Percentiles rank a stretch among this genome's conserved stretches.
Evolutionary conservation across 2,797 vertebrate genomes (phyloP).

Genomic region (Gallinago solitaria): DNA sequence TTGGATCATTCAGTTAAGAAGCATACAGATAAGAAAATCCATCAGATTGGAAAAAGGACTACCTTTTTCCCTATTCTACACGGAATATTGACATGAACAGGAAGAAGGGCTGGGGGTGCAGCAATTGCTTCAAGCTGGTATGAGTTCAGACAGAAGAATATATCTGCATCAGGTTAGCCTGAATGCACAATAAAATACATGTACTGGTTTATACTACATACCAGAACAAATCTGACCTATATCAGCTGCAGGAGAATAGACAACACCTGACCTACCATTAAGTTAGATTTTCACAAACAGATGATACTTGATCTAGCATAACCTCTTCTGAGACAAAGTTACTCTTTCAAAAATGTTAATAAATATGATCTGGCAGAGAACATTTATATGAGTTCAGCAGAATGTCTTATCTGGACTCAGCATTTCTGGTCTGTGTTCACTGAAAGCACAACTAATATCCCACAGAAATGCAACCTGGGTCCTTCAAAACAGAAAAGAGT

Average conservation of each 20-base stretch:
- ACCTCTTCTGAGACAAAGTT: background rate
- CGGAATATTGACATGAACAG: background rate
- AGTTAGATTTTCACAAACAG: background rate
- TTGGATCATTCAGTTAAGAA: background rate
- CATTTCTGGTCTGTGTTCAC: background rate
- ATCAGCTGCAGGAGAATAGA: background rate
- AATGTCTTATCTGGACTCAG: background rate
- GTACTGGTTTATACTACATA: background rate
- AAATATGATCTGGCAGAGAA: constrained; percentile 21
- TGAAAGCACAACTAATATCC: background rate
- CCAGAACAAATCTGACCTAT: background rate
- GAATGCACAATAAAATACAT: background rate
- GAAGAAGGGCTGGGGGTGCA: background rate
- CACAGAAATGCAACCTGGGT: background rate
- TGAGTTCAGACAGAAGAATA: background rate
- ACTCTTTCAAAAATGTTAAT: background rate
- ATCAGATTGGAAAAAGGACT: background rate
- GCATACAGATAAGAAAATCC: background rate
- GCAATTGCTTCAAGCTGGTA: background rate
- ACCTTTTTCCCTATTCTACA: background rate
- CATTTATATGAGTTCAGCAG: background rate
- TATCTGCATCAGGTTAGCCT: background rate
- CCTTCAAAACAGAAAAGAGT: background rate
- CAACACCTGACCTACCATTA: background rate
- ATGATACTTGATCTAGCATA: background rate